These are phyloP conservation scores for Drosophila asahinai DNA, from an alignment of 1,140 invertebrate species.

Conservation along the genomic window DNA sequence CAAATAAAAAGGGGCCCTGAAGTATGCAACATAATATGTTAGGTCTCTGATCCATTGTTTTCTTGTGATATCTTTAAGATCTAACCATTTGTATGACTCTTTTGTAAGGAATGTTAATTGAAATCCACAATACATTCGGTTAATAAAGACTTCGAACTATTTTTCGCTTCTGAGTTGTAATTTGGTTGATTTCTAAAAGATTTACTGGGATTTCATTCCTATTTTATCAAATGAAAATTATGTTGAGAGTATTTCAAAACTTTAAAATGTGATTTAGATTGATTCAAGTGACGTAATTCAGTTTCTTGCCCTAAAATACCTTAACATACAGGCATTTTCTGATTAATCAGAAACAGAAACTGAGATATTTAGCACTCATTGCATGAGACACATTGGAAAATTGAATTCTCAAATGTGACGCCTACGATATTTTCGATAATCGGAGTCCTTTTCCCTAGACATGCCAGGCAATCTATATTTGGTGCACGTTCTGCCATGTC, in stretches of 20 bases:
- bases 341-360: neutral
- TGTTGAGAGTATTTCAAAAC: neutral
- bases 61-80: too few relatives aligned
- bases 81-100: neutral
- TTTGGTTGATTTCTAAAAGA: too few relatives aligned
- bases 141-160: neutral
- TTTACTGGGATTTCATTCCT: too few relatives aligned
- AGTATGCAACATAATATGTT: neutral
- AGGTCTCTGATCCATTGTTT: neutral
- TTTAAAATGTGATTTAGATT: neutral
- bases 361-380: neutral
- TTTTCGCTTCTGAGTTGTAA: too few relatives aligned
- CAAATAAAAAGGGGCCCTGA: neutral
- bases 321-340: neutral
- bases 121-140: too few relatives aligned
- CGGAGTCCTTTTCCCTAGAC: neutral
- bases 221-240: too few relatives aligned
- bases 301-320: too few relatives aligned
- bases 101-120: neutral
- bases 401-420: constrained; percentile 59
- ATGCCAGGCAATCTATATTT: constrained; percentile 56
- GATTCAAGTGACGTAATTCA: neutral
- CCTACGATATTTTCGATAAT: constrained; percentile 27
- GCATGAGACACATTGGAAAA: constrained; percentile 44
- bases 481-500: constrained; percentile 52